Percentiles rank a stretch among this genome's conserved stretches.
These are phyloP conservation scores for Drosophila siamana DNA, from an alignment of 2,888 invertebrate genomes.

Conservation along the genomic window DNA sequence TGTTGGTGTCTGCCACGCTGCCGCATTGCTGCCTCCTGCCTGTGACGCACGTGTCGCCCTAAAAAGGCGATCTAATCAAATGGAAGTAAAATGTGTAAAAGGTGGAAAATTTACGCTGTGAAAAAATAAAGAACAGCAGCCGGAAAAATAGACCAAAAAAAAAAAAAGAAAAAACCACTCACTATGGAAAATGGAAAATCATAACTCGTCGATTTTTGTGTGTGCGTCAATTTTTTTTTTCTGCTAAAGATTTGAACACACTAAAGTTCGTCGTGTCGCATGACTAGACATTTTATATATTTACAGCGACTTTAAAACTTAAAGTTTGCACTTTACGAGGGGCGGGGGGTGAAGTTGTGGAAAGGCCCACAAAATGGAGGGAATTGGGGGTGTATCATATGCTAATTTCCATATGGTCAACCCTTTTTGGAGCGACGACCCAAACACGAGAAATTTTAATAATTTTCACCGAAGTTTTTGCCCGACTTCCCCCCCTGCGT, in stretches of 20 bases:
- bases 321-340: conserved; percentile 40
- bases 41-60: conserved; percentile 71
- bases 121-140: conserved; percentile 55
- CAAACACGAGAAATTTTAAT: conserved; percentile 74
- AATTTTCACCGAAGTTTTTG: conserved; percentile 79
- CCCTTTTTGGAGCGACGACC: conserved; percentile 67
- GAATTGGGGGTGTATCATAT: too few relatives aligned
- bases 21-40: conserved; percentile 26
- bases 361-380: conserved; percentile 37
- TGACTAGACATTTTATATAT: conserved; percentile 57
- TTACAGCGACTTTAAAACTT: conserved; percentile 64
- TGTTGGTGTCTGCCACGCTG: conserved; percentile 32
- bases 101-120: conserved; percentile 80
- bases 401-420: conserved; percentile 83
- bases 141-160: conserved; percentile 51
- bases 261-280: conserved; percentile 52
- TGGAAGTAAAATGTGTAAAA: conserved; percentile 83
- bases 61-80: conserved; percentile 82
- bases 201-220: conserved; percentile 61
- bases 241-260: conserved; percentile 23
- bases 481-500: conserved; percentile 45
- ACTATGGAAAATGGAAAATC: conserved; percentile 69
- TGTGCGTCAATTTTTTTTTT: not conserved
- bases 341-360: conserved; percentile 4
- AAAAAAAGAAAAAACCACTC: conserved; percentile 34